Evolutionary conservation across 2,113 vertebrate species (phyloP).

Genomic region (Psilopsiagon aurifrons): DNA sequence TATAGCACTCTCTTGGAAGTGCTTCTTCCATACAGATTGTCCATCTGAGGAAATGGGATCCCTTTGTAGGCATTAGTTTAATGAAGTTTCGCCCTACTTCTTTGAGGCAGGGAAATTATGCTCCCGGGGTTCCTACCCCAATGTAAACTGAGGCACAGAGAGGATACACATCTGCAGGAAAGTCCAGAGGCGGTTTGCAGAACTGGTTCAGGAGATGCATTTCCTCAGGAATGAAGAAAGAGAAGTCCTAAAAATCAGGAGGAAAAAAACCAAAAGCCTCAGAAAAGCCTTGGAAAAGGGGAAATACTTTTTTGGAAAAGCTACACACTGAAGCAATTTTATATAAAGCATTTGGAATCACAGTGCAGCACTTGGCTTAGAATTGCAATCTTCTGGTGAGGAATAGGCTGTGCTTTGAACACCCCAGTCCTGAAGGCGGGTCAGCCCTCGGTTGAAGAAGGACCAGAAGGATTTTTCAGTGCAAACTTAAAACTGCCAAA

Average conservation of each 20-base stretch:
- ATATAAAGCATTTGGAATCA: slow-evolving; percentile 64
- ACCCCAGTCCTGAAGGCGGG: neutral
- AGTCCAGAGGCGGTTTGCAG: neutral
- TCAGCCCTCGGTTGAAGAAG: slow-evolving; percentile 47
- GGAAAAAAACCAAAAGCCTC: neutral
- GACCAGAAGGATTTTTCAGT: slow-evolving; percentile 44
- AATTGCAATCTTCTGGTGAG: slow-evolving; percentile 68
- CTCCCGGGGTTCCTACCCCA: neutral
- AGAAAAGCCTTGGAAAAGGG: slow-evolving; percentile 50
- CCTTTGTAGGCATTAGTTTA: slow-evolving; percentile 35
- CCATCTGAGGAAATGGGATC: slow-evolving; percentile 23
- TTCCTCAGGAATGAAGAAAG: neutral
- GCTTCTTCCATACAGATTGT: slow-evolving; percentile 34
- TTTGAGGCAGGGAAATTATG: slow-evolving; percentile 21
- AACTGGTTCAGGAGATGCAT: neutral
- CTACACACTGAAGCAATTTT: slow-evolving; percentile 69
- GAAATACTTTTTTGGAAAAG: slow-evolving; percentile 42
- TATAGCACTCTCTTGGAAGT: neutral
- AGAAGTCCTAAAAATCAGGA: neutral
- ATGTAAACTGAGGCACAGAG: neutral
- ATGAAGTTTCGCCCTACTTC: slow-evolving; percentile 10
- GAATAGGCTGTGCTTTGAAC: slow-evolving; percentile 39
- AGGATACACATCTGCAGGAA: neutral
- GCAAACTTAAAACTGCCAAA: neutral
- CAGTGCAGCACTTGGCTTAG: slow-evolving; percentile 23